These are phyloP conservation scores for Tapirus terrestris DNA, from an alignment of 2,113 vertebrate species.

Conservation along the genomic window DNA sequence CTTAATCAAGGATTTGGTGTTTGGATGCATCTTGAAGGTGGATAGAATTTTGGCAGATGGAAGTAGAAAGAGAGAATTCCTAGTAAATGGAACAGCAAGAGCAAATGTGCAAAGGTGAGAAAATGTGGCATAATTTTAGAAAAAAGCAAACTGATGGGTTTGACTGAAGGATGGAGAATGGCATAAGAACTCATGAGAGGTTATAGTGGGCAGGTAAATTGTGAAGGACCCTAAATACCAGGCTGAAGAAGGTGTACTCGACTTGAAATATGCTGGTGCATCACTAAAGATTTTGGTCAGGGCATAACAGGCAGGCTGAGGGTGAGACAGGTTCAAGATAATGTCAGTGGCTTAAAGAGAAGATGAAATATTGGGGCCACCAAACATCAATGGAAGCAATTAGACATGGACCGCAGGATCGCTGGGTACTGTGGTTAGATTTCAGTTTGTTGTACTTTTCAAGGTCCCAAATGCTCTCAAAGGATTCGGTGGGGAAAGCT, in stretches of 20 bases:
- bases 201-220: neutral
- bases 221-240: neutral
- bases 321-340: neutral
- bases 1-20: neutral
- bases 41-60: neutral
- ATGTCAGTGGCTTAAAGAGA: neutral
- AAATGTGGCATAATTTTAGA: neutral
- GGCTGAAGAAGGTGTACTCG: neutral
- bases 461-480: neutral
- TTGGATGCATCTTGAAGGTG: neutral
- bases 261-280: neutral
- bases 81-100: neutral
- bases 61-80: neutral
- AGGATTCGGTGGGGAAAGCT: neutral
- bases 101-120: neutral
- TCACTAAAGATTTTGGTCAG: neutral
- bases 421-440: neutral
- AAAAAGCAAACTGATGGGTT: neutral
- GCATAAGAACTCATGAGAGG: neutral
- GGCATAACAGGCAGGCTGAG: neutral
- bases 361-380: neutral
- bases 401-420: neutral
- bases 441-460: neutral
- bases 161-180: neutral
- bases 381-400: neutral